These are phyloP conservation scores for Thunnus maccoyii DNA, from an alignment of 2,113 vertebrate species.

Conservation along the genomic window DNA sequence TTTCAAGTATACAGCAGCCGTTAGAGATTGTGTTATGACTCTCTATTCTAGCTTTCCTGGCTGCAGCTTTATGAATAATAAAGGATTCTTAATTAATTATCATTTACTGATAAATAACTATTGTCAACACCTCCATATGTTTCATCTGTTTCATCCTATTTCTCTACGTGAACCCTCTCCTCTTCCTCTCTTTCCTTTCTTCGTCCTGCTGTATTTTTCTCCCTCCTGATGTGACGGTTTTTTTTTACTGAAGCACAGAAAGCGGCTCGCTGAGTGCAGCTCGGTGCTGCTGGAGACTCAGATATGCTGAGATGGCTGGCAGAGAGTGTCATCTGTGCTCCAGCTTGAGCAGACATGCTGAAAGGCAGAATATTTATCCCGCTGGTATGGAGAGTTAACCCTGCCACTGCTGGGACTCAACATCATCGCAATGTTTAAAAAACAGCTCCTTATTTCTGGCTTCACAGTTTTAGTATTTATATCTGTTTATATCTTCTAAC, in stretches of 20 bases:
- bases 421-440: too few relatives aligned
- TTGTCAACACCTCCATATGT: neutral
- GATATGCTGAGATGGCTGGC: neutral
- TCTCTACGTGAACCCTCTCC: neutral
- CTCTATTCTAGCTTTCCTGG: neutral
- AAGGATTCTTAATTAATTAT: constrained; percentile 3
- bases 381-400: neutral
- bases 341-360: neutral
- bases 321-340: neutral
- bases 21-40: neutral
- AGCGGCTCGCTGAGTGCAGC: neutral
- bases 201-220: neutral
- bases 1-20: neutral
- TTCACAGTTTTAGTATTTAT: too few relatives aligned
- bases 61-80: constrained; percentile 39
- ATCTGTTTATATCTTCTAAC: too few relatives aligned
- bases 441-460: too few relatives aligned
- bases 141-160: neutral
- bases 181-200: neutral
- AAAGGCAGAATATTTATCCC: neutral
- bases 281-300: constrained; percentile 14
- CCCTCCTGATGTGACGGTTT: constrained; percentile 6
- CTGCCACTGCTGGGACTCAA: neutral
- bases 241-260: constrained; percentile 11
- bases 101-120: constrained; percentile 2